Conservation (phyloP, 2,797 vertebrate genomes). For the Argya squamiceps region DNA sequence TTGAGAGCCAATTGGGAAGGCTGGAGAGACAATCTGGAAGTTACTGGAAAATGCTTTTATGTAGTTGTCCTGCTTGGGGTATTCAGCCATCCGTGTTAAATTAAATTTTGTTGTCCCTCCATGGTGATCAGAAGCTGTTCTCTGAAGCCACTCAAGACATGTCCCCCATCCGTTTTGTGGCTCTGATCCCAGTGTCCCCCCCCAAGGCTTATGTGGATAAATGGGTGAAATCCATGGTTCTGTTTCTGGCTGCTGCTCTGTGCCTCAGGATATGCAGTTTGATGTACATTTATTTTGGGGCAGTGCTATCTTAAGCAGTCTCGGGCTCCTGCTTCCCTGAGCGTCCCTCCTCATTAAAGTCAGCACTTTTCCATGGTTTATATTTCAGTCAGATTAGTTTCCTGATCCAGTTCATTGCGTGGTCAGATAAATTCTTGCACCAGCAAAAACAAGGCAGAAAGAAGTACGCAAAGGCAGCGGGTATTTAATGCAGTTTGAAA, state of each 20-base stretch:
- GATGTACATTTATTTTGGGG: constrained; percentile 10
- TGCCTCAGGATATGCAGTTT: not conserved
- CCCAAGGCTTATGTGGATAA: not conserved
- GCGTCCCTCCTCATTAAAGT: not conserved
- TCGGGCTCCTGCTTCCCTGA: constrained; percentile 20
- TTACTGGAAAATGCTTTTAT: not conserved
- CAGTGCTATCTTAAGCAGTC: not conserved
- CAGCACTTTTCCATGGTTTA: constrained; percentile 42
- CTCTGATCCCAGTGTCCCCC: not conserved
- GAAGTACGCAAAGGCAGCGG: not conserved
- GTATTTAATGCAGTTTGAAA: not conserved
- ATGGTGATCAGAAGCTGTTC: not conserved
- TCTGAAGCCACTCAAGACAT: not conserved
- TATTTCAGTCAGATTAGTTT: constrained; percentile 40
- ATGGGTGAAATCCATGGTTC: not conserved
- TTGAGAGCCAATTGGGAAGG: not conserved
- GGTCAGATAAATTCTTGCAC: constrained; percentile 34
- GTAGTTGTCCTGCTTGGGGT: not conserved
- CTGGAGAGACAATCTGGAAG: not conserved
- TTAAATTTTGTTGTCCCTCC: not conserved
- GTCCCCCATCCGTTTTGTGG: not conserved
- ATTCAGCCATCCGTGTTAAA: not conserved
- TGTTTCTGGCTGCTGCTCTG: not conserved
- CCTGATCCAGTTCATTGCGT: constrained; percentile 36
- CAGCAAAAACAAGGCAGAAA: constrained; percentile 22